These are phyloP conservation scores for Probosciger aterrimus DNA, from an alignment of 2,113 vertebrate species.

Conservation along the genomic window DNA sequence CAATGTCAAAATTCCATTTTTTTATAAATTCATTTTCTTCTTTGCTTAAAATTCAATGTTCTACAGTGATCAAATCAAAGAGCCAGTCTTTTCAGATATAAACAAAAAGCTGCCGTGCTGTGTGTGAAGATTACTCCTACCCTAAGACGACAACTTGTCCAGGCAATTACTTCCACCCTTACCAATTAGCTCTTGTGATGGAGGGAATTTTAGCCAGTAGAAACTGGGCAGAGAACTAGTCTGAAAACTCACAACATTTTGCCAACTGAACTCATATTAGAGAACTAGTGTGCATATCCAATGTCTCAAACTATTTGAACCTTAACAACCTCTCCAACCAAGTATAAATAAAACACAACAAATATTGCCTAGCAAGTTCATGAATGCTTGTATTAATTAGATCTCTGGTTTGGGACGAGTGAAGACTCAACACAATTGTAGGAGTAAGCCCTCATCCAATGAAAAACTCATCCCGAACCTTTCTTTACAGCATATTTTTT, in stretches of 20 bases:
- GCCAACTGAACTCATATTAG: not conserved
- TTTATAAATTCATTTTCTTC: not conserved
- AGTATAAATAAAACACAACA: not conserved
- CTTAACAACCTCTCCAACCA: not conserved
- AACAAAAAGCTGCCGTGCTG: not conserved
- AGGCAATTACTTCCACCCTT: not conserved
- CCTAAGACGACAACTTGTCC: not conserved
- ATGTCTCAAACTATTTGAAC: not conserved
- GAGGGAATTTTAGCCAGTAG: constrained; percentile 24
- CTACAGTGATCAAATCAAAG: not conserved
- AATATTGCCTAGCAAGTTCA: not conserved
- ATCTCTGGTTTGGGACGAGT: not conserved
- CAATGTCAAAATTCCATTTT: not conserved
- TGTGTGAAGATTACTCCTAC: not conserved
- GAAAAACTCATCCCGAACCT: not conserved
- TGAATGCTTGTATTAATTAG: not conserved
- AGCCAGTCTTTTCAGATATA: not conserved
- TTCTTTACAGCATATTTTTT: not conserved
- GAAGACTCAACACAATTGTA: not conserved
- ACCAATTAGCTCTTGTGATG: not conserved
- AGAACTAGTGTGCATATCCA: not conserved
- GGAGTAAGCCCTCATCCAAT: not conserved
- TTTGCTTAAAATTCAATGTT: not conserved
- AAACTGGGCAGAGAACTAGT: not conserved
- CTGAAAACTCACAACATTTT: not conserved